Conservation (phyloP, 1,140 invertebrate genomes). For the Rhyzopertha dominica region DNA sequence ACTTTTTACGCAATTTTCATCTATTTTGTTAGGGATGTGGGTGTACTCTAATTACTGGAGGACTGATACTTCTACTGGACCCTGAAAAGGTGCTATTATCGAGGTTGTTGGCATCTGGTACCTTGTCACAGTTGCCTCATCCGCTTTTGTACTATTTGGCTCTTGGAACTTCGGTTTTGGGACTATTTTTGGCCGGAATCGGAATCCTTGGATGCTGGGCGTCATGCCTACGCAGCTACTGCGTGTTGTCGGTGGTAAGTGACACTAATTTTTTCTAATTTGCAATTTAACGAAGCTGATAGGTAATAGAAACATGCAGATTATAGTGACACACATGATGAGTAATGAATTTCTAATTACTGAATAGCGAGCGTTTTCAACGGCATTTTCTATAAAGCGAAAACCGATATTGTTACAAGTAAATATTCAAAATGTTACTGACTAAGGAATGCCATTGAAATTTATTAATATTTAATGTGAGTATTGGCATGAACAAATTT, state of each 20-base stretch:
- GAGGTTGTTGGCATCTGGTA: slow-evolving; percentile 54
- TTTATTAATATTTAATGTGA: too few relatives aligned
- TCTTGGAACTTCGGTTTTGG: slow-evolving; percentile 58
- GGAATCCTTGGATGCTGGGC: slow-evolving; percentile 74
- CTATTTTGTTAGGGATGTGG: slow-evolving; percentile 59
- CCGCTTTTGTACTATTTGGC: slow-evolving; percentile 71
- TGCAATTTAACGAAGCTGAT: too few relatives aligned
- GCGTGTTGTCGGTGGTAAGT: slow-evolving; percentile 63
- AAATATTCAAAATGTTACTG: too few relatives aligned
- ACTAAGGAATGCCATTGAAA: too few relatives aligned
- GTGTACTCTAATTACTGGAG: slow-evolving; percentile 60
- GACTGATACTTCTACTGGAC: slow-evolving; percentile 65
- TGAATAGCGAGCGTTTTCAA: too few relatives aligned
- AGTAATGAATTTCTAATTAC: background rate
- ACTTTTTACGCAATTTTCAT: too few relatives aligned
- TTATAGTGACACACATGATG: background rate
- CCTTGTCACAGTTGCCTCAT: slow-evolving; percentile 52
- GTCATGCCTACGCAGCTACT: slow-evolving; percentile 66
- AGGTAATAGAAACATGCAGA: too few relatives aligned
- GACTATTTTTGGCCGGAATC: slow-evolving; percentile 59
- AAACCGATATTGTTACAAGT: too few relatives aligned
- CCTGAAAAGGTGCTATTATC: slow-evolving; percentile 63
- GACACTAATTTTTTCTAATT: too few relatives aligned
- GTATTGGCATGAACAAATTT: too few relatives aligned
- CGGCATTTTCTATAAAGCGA: too few relatives aligned